Percentiles rank a stretch among this genome's conserved stretches.
Evolutionary conservation across 2,797 vertebrate species (phyloP).

Genomic region (Podargus strigoides): DNA sequence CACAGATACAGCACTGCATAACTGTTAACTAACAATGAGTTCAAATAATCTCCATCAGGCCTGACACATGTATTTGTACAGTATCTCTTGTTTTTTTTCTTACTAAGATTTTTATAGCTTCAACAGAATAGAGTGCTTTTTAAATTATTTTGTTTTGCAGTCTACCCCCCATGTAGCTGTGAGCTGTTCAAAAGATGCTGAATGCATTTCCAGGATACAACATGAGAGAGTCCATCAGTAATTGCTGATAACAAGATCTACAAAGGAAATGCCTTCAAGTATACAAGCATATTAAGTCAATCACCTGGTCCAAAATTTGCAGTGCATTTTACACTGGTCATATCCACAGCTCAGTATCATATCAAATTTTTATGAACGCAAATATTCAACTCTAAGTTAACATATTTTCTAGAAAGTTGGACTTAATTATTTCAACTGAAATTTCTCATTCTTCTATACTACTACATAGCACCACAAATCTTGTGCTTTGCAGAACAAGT

Average conservation of each 20-base stretch:
- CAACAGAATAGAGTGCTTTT: rapidly evolving
- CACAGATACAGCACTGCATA: background rate
- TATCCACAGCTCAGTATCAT: background rate
- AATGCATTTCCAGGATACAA: background rate
- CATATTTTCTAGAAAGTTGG: background rate
- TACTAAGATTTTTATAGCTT: background rate
- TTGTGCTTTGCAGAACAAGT: background rate
- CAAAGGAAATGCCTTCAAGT: background rate
- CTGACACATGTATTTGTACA: background rate
- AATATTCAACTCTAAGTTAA: background rate
- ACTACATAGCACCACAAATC: background rate
- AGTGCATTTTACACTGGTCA: background rate
- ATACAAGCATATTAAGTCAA: background rate
- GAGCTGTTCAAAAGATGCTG: background rate
- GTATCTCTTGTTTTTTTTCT: background rate
- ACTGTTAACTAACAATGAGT: background rate
- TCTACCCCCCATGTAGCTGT: background rate
- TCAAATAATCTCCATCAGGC: background rate
- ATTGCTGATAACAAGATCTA: background rate
- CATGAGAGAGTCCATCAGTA: background rate
- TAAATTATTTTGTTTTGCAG: background rate
- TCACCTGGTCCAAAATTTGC: background rate
- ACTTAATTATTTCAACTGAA: background rate
- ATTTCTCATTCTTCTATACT: background rate
- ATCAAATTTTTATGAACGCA: background rate